phyloP scores from a whole-genome alignment of 2,797 vertebrate species.

The Fratercula arctica region DNA sequence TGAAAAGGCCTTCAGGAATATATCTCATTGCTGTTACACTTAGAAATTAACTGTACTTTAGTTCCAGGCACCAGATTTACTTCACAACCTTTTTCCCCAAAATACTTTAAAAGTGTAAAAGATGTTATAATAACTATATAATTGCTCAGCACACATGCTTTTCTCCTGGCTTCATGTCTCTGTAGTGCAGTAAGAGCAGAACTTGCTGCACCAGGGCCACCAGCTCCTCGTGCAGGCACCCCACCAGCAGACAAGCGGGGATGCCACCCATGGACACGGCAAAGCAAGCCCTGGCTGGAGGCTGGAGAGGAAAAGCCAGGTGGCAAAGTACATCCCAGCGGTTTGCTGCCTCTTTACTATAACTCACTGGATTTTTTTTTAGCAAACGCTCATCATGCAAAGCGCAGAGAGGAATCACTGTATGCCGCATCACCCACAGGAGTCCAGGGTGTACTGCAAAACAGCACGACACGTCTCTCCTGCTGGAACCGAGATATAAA shows the following conservation, averaged over 20 bases:
- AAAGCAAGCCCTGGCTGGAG: not conserved
- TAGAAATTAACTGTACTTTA: not conserved
- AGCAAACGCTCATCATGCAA: not conserved
- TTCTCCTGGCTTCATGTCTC: not conserved
- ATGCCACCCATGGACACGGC: not conserved
- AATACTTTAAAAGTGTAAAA: not conserved
- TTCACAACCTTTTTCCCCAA: not conserved
- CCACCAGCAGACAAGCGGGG: not conserved
- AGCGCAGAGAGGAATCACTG: not conserved
- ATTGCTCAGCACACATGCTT: not conserved
- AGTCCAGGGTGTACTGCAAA: not conserved
- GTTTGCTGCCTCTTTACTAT: not conserved
- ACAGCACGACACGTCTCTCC: not conserved
- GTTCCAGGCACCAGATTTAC: not conserved
- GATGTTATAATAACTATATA: not conserved
- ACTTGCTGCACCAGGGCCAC: not conserved
- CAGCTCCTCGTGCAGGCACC: not conserved
- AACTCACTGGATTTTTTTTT: not conserved
- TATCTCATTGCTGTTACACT: not conserved
- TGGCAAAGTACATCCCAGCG: not conserved
- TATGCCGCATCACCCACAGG: rapidly evolving
- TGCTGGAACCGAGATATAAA: not conserved
- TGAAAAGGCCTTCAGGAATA: slow-evolving; percentile 14
- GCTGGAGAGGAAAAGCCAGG: not conserved
- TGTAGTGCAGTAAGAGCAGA: not conserved